Conservation (phyloP, 2,113 vertebrate species). For the Geococcyx californianus region DNA sequence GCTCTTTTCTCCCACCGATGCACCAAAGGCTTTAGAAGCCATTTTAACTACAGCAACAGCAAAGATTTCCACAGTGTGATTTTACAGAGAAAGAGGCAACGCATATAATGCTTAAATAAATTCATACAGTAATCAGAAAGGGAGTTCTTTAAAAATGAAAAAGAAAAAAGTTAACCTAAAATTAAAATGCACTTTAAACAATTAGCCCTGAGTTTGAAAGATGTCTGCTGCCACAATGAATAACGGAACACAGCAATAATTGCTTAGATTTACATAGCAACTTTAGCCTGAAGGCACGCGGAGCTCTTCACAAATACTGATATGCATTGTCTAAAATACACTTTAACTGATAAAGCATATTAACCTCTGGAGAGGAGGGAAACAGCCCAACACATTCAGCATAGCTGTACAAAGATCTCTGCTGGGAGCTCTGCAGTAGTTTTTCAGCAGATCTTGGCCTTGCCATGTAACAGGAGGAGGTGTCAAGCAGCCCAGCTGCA, state of each 20-base stretch:
- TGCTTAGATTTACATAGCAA: not conserved
- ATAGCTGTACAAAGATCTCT: not conserved
- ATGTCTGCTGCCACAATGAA: not conserved
- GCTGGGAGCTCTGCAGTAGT: not conserved
- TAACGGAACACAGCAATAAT: not conserved
- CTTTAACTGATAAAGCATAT: not conserved
- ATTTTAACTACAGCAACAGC: not conserved
- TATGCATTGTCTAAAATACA: not conserved
- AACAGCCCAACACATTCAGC: not conserved
- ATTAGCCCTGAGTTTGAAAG: not conserved
- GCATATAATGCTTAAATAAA: not conserved
- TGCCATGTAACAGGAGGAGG: not conserved
- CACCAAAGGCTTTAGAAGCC: not conserved
- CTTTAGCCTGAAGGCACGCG: not conserved
- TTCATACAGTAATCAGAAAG: not conserved
- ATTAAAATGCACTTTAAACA: conserved; percentile 22
- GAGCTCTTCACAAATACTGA: conserved; percentile 8
- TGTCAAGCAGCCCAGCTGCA: not conserved
- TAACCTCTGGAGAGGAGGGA: not conserved
- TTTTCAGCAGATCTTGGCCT: not conserved
- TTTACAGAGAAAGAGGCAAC: not conserved
- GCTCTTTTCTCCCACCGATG: not conserved
- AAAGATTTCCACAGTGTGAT: not conserved
- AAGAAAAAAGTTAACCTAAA: not conserved
- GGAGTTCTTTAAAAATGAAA: not conserved